phyloP scores from a whole-genome alignment of 2,797 vertebrate genomes.

The Tokudaia tokunoshimensis region DNA sequence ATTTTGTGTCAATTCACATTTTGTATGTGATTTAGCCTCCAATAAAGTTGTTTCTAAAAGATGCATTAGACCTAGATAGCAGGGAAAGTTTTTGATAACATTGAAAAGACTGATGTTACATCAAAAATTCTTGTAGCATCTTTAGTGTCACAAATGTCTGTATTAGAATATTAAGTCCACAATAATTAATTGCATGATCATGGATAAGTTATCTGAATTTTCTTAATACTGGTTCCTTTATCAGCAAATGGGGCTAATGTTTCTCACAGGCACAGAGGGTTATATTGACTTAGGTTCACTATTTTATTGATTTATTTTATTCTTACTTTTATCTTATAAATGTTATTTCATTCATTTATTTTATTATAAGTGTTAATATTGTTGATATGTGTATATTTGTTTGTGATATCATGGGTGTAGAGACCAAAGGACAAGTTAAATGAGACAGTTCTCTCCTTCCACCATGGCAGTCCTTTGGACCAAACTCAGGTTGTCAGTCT shows the following conservation, averaged over 20 bases:
- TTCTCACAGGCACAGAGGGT: background rate
- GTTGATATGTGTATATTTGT: background rate
- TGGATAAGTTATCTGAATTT: background rate
- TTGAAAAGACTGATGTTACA: background rate
- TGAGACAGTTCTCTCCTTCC: background rate
- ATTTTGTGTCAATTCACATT: background rate
- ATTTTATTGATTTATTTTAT: background rate
- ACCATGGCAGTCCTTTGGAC: too few relatives aligned
- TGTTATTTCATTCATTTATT: background rate
- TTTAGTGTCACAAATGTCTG: background rate
- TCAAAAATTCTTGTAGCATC: background rate
- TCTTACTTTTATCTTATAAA: background rate
- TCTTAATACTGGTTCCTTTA: background rate
- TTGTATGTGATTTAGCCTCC: background rate
- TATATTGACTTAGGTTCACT: background rate
- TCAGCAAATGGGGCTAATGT: background rate
- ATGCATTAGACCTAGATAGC: background rate
- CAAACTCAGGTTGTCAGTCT: background rate
- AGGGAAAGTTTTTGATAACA: background rate
- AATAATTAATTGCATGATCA: background rate
- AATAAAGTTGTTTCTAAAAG: background rate
- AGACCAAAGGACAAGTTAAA: background rate
- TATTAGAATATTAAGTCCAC: conserved; percentile 32
- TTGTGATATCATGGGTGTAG: background rate
- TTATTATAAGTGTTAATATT: background rate